These are phyloP conservation scores for Nothocercus julius DNA, from an alignment of 2,113 vertebrate genomes.

Conservation along the genomic window DNA sequence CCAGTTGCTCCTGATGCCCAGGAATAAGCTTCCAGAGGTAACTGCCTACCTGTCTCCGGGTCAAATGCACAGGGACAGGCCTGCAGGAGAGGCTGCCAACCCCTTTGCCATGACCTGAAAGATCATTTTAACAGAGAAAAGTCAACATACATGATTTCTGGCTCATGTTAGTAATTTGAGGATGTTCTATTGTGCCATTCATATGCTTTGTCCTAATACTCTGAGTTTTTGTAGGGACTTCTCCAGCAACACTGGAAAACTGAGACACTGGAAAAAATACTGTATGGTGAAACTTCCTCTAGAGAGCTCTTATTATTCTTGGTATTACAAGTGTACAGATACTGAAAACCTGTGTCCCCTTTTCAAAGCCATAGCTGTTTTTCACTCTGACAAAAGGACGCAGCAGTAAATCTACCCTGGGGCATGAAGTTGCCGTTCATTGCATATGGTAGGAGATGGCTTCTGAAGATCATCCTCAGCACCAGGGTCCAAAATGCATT, in stretches of 20 bases:
- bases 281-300: not conserved
- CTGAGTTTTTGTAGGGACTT: not conserved
- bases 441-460: not conserved
- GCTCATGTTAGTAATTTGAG: not conserved
- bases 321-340: not conserved
- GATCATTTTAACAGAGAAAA: not conserved
- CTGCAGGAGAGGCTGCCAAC: not conserved
- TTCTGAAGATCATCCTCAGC: not conserved
- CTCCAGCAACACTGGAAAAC: not conserved
- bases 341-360: not conserved
- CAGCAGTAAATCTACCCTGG: not conserved
- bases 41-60: not conserved
- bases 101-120: not conserved
- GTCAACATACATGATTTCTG: not conserved
- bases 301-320: not conserved
- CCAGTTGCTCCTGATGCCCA: not conserved
- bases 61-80: not conserved
- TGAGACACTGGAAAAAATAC: slow-evolving; percentile 17
- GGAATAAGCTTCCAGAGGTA: not conserved
- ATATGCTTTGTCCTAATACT: not conserved
- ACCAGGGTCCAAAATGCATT: not conserved
- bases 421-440: not conserved
- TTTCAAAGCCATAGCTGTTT: not conserved
- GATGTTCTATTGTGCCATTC: not conserved
- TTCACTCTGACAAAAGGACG: not conserved